Evolutionary conservation across 2,797 vertebrate species (phyloP).

Genomic region (Pterois miles): DNA sequence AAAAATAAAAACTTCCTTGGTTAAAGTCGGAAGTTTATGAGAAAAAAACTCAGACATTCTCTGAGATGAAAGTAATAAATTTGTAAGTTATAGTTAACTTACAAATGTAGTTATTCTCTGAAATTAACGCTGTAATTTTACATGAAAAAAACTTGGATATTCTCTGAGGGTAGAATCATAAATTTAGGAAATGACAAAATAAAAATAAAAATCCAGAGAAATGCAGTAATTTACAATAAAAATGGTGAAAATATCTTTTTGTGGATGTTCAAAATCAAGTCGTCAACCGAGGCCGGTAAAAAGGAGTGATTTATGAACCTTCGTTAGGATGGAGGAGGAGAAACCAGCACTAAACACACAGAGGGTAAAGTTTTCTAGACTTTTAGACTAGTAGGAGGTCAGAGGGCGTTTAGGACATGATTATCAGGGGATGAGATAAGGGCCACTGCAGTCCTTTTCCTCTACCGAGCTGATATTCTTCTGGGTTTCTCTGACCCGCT

Average conservation of each 20-base stretch:
- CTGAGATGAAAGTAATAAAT: no score
- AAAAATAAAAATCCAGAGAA: neutral
- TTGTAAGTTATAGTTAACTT: no score
- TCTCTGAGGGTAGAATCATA: no score
- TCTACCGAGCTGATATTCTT: slow-evolving; percentile 99
- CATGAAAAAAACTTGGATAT: no score
- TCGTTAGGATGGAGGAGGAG: slow-evolving; percentile 50
- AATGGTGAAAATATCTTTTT: neutral
- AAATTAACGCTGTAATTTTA: no score
- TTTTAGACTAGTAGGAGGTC: neutral
- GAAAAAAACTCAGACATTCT: no score
- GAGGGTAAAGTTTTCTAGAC: slow-evolving; percentile 2
- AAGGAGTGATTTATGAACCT: slow-evolving; percentile 28
- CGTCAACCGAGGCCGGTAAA: neutral
- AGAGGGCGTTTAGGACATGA: neutral
- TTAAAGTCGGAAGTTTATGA: no score
- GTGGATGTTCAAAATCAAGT: neutral
- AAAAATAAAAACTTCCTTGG: no score
- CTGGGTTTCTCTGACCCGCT: slow-evolving; percentile 96
- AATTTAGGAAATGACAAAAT: neutral
- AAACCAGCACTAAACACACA: slow-evolving; percentile 1
- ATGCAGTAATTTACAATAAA: neutral
- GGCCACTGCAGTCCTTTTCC: slow-evolving; percentile 44
- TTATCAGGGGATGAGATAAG: neutral
- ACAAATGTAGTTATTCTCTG: no score